Conservation (phyloP, 1,140 invertebrate species). For the Euura lappo region DNA sequence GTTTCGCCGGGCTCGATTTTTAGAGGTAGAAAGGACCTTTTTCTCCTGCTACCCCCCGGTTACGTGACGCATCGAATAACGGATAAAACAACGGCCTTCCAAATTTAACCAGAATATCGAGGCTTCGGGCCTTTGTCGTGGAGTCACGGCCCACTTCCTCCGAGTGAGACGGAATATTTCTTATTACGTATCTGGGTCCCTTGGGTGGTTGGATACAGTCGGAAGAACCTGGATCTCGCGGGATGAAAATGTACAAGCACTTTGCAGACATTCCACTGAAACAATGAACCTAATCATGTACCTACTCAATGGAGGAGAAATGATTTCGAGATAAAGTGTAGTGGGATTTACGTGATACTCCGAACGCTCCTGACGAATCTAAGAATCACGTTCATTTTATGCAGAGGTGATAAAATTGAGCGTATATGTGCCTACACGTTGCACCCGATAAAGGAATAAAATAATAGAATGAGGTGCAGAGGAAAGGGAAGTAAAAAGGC, state of each 20-base stretch:
- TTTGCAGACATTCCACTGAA: too few species aligned
- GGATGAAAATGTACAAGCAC: too few species aligned
- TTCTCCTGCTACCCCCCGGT: neutral
- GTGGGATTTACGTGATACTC: neutral
- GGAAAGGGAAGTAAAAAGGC: neutral
- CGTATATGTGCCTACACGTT: neutral
- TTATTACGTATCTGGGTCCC: neutral
- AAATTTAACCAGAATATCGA: neutral
- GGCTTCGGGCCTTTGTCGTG: neutral
- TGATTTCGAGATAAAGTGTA: too few species aligned
- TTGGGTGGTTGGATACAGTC: neutral
- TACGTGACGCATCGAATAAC: neutral
- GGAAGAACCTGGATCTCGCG: neutral
- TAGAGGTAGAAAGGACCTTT: neutral
- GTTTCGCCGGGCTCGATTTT: constrained; percentile 19
- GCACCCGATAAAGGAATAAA: too few species aligned
- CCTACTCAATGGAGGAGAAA: too few species aligned
- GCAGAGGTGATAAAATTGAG: neutral
- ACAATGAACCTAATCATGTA: too few species aligned
- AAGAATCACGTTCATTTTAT: neutral
- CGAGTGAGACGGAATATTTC: neutral
- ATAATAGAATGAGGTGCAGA: neutral
- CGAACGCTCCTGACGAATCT: neutral
- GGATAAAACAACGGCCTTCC: neutral
- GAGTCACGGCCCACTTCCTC: neutral